Evolutionary conservation across 1,140 invertebrate species (phyloP).

Genomic region (Penaeus chinensis): DNA sequence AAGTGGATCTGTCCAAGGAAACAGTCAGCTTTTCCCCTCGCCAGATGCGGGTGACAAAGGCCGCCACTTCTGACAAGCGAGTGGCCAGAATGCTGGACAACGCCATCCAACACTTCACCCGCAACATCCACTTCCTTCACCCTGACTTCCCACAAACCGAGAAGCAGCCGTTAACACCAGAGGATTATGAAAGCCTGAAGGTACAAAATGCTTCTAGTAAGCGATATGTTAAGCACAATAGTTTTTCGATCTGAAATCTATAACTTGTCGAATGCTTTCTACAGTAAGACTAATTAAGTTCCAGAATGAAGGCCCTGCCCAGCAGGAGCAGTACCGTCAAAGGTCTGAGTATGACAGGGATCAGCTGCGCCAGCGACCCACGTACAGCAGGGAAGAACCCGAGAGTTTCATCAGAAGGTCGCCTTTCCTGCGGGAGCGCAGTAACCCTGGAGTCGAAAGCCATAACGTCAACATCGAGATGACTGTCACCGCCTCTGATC

Average conservation of each 20-base stretch:
- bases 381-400: not conserved
- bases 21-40: constrained; percentile 31
- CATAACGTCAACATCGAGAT: constrained; percentile 44
- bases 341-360: no score
- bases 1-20: constrained; percentile 1
- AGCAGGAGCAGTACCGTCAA: no score
- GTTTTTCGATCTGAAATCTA: no score
- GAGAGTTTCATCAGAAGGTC: not conserved
- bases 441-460: not conserved
- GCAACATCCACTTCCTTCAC: constrained; percentile 42
- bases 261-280: no score
- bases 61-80: constrained; percentile 15
- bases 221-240: no score
- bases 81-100: constrained; percentile 35
- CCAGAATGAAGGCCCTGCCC: no score
- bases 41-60: constrained; percentile 37
- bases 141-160: constrained; percentile 7
- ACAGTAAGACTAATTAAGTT: no score
- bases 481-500: constrained; percentile 30
- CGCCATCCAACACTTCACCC: constrained; percentile 13
- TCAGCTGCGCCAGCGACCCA: not conserved
- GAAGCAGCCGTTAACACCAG: not conserved
- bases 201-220: not conserved
- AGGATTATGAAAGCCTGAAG: not conserved
- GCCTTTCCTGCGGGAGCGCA: constrained; percentile 30